A percentile compares a stretch with the other conserved stretches of the same genome.
Evolutionary conservation across 2,113 vertebrate species (phyloP).

Genomic region (Engystomops pustulosus): DNA sequence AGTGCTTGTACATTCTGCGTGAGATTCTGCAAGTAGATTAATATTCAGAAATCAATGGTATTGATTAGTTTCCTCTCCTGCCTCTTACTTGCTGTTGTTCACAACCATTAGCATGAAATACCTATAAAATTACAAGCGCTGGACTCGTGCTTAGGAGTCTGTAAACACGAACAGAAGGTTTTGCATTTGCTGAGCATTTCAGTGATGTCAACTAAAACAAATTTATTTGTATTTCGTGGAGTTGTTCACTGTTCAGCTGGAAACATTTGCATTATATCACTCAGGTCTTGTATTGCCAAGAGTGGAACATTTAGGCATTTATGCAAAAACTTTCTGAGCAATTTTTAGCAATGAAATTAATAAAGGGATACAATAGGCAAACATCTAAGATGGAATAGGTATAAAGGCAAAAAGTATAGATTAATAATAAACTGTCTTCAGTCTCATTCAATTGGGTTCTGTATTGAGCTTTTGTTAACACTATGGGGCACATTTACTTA

Average conservation of each 20-base stretch:
- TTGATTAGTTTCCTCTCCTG: neutral
- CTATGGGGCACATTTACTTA: no score
- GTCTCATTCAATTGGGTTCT: no score
- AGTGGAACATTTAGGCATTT: neutral
- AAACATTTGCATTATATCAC: neutral
- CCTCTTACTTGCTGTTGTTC: neutral
- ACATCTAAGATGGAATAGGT: no score
- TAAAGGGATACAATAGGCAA: no score
- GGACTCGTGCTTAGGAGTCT: neutral
- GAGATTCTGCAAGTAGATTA: neutral
- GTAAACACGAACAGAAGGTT: neutral
- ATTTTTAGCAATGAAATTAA: no score
- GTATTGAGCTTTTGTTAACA: no score
- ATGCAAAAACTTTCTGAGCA: no score
- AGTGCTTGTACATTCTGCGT: neutral
- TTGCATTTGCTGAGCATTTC: neutral
- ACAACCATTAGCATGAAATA: neutral
- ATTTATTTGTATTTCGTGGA: neutral
- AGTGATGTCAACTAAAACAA: neutral
- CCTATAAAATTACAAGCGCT: neutral
- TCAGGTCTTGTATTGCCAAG: neutral
- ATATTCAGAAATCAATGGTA: slow-evolving; percentile 14
- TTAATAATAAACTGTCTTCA: no score
- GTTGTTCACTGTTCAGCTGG: neutral
- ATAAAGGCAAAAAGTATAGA: no score